These are phyloP conservation scores for Lycaon pictus DNA, from an alignment of 2,113 vertebrate genomes.

Conservation along the genomic window DNA sequence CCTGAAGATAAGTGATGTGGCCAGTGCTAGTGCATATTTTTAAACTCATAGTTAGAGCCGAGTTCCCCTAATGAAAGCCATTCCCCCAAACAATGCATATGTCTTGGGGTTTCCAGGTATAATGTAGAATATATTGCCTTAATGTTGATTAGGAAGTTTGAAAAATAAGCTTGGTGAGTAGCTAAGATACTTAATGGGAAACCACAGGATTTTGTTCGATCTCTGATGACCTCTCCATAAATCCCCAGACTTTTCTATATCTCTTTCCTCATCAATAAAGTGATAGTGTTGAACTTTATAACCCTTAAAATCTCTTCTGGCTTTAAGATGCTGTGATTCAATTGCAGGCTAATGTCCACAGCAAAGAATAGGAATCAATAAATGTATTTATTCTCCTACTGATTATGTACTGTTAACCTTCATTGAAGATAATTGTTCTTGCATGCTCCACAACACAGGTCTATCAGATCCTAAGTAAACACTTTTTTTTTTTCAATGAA, in stretches of 20 bases:
- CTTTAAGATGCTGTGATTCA: conserved; percentile 58
- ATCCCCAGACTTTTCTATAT: not conserved
- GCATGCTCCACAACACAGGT: not conserved
- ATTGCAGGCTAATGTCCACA: conserved; percentile 51
- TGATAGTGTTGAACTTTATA: conserved; percentile 57
- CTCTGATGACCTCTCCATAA: conserved; percentile 39
- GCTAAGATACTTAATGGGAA: not conserved
- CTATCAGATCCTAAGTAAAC: not conserved
- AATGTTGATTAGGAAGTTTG: not conserved
- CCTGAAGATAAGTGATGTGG: not conserved
- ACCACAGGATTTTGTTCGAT: not conserved
- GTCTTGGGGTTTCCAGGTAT: not conserved
- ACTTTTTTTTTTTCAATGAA: not conserved
- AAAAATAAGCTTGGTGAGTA: not conserved
- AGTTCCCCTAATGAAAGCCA: not conserved
- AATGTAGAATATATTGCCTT: not conserved
- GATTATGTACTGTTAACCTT: conserved; percentile 70
- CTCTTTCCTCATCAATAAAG: conserved; percentile 65
- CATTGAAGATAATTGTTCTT: conserved; percentile 61
- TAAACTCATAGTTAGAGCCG: not conserved
- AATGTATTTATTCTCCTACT: conserved; percentile 63
- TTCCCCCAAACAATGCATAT: not conserved
- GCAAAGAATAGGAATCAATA: conserved; percentile 68
- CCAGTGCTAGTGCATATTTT: not conserved
- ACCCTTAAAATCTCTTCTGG: conserved; percentile 60